Base-by-base conservation (phyloP, 92 coral and sea anemone species). In the Palythoa grandis region DNA sequence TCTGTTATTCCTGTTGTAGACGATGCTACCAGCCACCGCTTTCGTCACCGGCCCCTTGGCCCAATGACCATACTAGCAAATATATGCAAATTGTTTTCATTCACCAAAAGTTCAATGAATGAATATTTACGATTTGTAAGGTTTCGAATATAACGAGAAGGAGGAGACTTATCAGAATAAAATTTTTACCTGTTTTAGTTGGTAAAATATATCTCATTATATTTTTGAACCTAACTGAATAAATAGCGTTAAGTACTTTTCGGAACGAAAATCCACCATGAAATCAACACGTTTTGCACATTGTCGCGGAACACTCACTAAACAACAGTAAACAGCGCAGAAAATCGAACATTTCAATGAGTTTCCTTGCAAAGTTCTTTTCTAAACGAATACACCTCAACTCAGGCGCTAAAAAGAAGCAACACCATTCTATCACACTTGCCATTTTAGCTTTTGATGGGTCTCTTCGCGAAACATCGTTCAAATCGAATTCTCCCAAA, bases 401-500 rank as follows among this genome's bases (percentile, higher is more conserved):
- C 0, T 3, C 39, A 76, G 61, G 2, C 56, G 48, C n/a, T 23
- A 24, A 14, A 53, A 24, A 10, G 54, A 74, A n/a, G 60, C 19
- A 35, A 57, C 7, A 37, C 23, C 53, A 24, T 37, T 3, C 10
- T 22, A 86, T 56, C 47, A 20, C 29, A 86, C 90, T 52, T 70
- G 82, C 92, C 92, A 90, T 89, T 61, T 67, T 70, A 3, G 82
- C 38, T 40, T 83, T 75, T 75, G 88, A 85, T 10, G 77, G 86
- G 61, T 88, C 93, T 40, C 84, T 86, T 74, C 88, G 39, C 5
- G 83, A 79, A 48, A 76, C 91, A 20, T 74, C 88, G 58, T 89
- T 83, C 13, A 87, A 47, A 56, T 89, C 93, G 70, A 87, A 87
- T 9, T 68, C 93, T 60, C 88, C 86, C 57, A 87, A 84, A 37